phyloP scores from a whole-genome alignment of 2,113 vertebrate genomes.

The Pholis gunnellus region DNA sequence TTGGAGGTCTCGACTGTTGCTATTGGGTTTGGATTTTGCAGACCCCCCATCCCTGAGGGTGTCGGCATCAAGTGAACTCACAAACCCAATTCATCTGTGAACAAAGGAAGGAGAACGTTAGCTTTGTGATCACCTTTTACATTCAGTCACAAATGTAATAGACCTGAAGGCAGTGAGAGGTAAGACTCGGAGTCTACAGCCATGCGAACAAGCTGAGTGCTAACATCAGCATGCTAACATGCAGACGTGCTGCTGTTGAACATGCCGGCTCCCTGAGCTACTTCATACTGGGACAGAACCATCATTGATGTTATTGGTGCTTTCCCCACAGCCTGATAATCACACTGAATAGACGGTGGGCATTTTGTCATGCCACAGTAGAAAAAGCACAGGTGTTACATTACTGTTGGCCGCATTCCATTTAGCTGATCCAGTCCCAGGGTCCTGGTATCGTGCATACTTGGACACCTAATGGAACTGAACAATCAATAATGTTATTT shows the following conservation, averaged over 20 bases:
- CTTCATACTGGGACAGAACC: background rate
- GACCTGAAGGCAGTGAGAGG: background rate
- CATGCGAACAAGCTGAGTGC: background rate
- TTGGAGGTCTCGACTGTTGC: background rate
- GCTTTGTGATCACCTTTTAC: background rate
- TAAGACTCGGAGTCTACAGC: background rate
- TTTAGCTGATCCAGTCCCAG: background rate
- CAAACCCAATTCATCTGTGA: constrained; percentile 61
- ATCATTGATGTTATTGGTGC: background rate
- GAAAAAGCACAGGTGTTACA: background rate
- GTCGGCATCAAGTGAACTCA: constrained; percentile 60
- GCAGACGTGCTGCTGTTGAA: background rate
- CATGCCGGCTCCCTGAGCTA: background rate
- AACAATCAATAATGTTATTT: too few relatives aligned
- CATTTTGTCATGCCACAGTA: background rate
- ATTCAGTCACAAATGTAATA: background rate
- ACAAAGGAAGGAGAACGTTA: constrained; percentile 6
- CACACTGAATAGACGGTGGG: background rate
- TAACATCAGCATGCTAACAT: too few relatives aligned
- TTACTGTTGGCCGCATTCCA: too few relatives aligned
- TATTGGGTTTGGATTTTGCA: background rate
- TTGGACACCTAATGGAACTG: background rate
- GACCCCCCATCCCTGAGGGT: constrained; percentile 21
- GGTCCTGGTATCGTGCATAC: background rate
- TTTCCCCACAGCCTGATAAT: background rate